phyloP scores from a whole-genome alignment of 2,797 vertebrate genomes.

The Euthynnus affinis region DNA sequence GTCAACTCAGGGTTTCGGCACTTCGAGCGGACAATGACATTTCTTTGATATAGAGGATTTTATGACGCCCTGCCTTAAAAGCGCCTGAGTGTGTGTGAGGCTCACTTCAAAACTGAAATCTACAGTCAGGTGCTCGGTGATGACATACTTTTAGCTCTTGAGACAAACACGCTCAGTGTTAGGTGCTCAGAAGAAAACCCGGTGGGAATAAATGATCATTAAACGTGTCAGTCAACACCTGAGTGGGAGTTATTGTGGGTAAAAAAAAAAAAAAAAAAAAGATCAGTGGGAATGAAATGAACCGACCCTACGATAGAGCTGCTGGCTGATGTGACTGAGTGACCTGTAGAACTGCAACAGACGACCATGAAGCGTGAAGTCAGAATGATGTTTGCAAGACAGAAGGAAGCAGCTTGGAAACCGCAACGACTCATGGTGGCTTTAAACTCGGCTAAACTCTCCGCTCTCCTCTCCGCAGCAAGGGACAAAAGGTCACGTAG shows the following conservation, averaged over 20 bases:
- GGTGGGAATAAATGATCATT: background rate
- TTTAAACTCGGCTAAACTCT: too few species aligned
- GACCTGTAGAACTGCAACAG: slow-evolving; percentile 65
- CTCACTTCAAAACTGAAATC: background rate
- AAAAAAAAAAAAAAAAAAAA: too few species aligned
- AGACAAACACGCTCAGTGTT: slow-evolving; percentile 18
- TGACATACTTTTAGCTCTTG: background rate
- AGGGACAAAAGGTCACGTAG: background rate
- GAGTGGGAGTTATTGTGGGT: slow-evolving; percentile 19
- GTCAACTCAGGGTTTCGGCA: background rate
- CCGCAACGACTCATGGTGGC: too few species aligned
- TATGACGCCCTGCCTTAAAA: background rate
- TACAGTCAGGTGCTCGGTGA: background rate
- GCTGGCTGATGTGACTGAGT: slow-evolving; percentile 67
- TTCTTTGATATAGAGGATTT: background rate
- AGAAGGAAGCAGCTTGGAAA: background rate
- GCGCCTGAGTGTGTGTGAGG: background rate
- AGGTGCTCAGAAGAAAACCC: background rate
- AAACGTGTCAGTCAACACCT: background rate
- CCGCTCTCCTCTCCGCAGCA: background rate
- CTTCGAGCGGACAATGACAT: background rate
- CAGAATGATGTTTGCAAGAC: background rate
- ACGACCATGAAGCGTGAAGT: slow-evolving; percentile 21
- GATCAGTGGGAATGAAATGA: slow-evolving; percentile 38
- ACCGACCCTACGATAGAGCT: slow-evolving; percentile 73